phyloP scores from a whole-genome alignment of 2,113 vertebrate genomes.

The Menura novaehollandiae region DNA sequence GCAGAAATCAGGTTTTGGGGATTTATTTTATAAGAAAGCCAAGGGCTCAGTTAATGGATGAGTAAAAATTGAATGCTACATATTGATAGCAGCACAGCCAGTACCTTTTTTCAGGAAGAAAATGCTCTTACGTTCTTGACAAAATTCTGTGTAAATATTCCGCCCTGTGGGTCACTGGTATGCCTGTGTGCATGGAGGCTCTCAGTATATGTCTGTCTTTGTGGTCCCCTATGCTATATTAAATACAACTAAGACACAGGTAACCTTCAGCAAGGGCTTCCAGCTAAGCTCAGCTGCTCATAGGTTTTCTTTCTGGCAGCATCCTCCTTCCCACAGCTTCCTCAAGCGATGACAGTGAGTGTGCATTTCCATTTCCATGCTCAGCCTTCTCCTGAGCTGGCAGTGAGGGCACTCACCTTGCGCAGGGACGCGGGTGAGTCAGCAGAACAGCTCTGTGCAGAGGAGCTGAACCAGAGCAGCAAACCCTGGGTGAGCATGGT shows the following conservation, averaged over 20 bases:
- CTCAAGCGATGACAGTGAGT: neutral
- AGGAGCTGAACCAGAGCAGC: neutral
- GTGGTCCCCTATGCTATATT: neutral
- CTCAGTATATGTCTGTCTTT: neutral
- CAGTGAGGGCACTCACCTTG: neutral
- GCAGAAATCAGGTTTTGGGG: neutral
- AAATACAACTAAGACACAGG: neutral
- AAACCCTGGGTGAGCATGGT: neutral
- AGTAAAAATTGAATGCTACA: neutral
- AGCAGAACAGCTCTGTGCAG: neutral
- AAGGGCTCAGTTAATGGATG: neutral
- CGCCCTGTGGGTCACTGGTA: neutral
- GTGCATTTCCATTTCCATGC: neutral
- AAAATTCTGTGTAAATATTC: neutral
- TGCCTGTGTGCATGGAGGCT: neutral
- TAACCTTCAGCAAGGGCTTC: neutral
- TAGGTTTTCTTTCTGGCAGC: neutral
- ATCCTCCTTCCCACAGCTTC: neutral
- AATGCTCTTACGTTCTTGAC: neutral
- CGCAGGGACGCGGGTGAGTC: neutral
- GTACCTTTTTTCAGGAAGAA: neutral
- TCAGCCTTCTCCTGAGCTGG: neutral
- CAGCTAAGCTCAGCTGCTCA: neutral
- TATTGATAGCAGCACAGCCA: neutral
- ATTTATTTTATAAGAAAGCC: neutral